These are phyloP conservation scores for Orbicella faveolata DNA, from an alignment of 64 coral and sea anemone species.

Conservation along the genomic window DNA sequence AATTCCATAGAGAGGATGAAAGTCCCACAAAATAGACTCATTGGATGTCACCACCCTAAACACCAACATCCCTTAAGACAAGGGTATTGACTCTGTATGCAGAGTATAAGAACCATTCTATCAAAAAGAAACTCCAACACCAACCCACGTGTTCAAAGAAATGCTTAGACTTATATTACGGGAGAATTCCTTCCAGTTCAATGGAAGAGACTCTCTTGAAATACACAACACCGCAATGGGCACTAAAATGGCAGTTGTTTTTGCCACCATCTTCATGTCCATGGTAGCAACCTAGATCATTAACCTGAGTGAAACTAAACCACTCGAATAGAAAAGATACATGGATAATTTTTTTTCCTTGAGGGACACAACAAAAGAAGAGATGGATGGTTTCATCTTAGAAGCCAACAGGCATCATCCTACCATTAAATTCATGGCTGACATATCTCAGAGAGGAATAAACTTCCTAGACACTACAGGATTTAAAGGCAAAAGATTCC, in stretches of 20 bases:
- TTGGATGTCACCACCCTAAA: background rate
- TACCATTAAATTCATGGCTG: no score
- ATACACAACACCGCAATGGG: constrained; percentile 16
- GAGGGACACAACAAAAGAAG: background rate
- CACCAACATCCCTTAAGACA: background rate
- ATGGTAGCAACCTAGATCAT: background rate
- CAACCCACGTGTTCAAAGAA: background rate
- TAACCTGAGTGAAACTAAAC: background rate
- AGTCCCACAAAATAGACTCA: background rate
- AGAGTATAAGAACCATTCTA: background rate
- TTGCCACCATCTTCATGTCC: constrained; percentile 11
- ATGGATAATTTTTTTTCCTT: background rate
- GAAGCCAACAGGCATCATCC: background rate
- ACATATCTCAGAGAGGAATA: no score
- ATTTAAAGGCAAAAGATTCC: no score
- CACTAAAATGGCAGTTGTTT: constrained; percentile 16
- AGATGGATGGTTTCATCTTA: background rate
- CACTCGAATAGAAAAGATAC: constrained; percentile 17
- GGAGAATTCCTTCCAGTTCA: constrained; percentile 39
- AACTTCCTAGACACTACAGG: no score
- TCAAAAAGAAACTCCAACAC: background rate
- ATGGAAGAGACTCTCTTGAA: constrained; percentile 11
- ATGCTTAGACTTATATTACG: constrained; percentile 25
- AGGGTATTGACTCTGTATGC: background rate
- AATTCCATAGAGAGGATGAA: background rate